A percentile compares a stretch with the other conserved stretches of the same genome.
Evolutionary conservation across 2,113 vertebrate genomes (phyloP).

Genomic region (Phylloscopus trochilus): DNA sequence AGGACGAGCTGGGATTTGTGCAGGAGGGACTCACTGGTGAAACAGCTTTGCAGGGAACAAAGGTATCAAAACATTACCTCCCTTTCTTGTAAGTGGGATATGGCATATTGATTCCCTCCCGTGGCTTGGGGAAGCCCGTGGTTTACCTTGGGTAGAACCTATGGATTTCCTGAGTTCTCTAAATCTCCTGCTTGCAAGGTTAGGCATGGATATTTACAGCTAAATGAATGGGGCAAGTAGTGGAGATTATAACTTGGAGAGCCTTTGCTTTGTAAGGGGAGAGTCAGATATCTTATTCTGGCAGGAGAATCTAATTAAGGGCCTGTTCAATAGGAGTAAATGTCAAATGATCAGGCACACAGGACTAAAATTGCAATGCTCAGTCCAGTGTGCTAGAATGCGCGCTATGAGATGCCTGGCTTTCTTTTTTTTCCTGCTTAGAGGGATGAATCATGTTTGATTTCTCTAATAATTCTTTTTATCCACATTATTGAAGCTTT

Average conservation of each 20-base stretch:
- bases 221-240: background rate
- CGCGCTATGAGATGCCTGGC: background rate
- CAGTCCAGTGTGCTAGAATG: background rate
- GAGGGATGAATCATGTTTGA: background rate
- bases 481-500: background rate
- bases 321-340: conserved; percentile 28
- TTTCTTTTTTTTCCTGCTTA: background rate
- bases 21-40: background rate
- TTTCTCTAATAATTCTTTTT: background rate
- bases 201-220: conserved; percentile 1
- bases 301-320: conserved; percentile 28
- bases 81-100: background rate
- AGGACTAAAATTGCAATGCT: background rate
- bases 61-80: background rate
- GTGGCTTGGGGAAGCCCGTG: background rate
- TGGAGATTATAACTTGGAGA: conserved; percentile 11
- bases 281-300: background rate
- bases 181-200: conserved; percentile 38
- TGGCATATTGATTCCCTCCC: conserved; percentile 16
- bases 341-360: background rate
- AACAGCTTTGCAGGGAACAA: conserved; percentile 2
- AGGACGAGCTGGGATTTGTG: background rate
- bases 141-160: conserved; percentile 3
- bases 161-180: conserved; percentile 36
- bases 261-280: background rate